Evolutionary conservation across 2,113 vertebrate species (phyloP).

Genomic region (Epinephelus moara): DNA sequence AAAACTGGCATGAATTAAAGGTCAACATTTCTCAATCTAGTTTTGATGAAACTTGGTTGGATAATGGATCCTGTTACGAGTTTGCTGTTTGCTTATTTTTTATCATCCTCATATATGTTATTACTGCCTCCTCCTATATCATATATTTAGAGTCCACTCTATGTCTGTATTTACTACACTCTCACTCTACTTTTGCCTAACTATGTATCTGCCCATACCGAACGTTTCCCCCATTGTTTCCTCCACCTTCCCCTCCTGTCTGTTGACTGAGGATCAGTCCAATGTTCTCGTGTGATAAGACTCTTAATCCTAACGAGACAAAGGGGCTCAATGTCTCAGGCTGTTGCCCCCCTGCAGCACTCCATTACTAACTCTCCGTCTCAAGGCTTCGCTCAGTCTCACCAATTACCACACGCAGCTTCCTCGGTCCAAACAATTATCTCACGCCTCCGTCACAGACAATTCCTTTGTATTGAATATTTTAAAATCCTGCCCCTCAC

Average conservation of each 20-base stretch:
- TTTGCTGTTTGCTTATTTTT: background rate
- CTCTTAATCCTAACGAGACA: constrained; percentile 74
- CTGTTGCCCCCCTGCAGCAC: constrained; percentile 66
- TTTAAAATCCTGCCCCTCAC: constrained; percentile 35
- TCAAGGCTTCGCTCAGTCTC: constrained; percentile 60
- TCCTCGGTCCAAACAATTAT: constrained; percentile 71
- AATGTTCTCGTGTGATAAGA: constrained; percentile 80
- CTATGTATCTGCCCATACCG: constrained; percentile 14
- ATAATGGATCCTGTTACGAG: background rate
- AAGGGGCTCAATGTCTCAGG: constrained; percentile 70
- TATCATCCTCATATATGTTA: background rate
- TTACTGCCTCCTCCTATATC: accelerated
- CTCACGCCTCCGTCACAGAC: constrained; percentile 52
- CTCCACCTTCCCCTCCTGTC: constrained; percentile 36
- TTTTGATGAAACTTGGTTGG: background rate
- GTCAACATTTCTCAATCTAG: background rate
- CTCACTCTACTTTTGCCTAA: background rate
- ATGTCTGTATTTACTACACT: background rate
- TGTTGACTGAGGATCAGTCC: constrained; percentile 72
- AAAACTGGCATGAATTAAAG: background rate
- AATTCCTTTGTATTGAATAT: constrained; percentile 39
- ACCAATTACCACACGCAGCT: constrained; percentile 68
- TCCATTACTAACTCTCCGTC: constrained; percentile 60
- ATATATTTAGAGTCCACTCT: background rate
- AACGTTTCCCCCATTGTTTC: constrained; percentile 39